Percentiles rank a stretch among this genome's conserved stretches.
Evolutionary conservation across 1,140 invertebrate species (phyloP).

Genomic region (Anoplophora glabripennis): DNA sequence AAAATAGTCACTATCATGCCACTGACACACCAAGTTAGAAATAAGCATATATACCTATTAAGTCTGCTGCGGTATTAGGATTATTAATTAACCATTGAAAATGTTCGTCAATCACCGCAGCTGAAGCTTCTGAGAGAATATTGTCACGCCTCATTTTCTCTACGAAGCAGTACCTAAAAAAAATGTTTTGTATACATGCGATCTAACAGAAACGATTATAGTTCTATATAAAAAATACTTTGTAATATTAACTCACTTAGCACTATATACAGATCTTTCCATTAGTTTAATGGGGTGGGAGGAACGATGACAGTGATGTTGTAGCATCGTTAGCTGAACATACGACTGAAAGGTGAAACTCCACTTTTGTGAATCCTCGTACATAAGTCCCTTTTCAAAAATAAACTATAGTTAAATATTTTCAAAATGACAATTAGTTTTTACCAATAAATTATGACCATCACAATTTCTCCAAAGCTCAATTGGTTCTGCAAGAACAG

Average conservation of each 20-base stretch:
- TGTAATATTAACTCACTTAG: slow-evolving; percentile 47
- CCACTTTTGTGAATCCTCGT: slow-evolving; percentile 75
- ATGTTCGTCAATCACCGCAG: slow-evolving; percentile 78
- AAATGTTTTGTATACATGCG: neutral
- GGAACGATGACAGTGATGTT: slow-evolving; percentile 66
- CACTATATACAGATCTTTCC: slow-evolving; percentile 84
- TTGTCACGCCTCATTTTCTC: slow-evolving; percentile 67
- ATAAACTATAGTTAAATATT: too few relatives aligned
- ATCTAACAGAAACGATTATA: too few relatives aligned
- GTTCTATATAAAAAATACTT: slow-evolving; percentile 2
- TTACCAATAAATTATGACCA: slow-evolving; percentile 70
- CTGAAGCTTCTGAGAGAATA: slow-evolving; percentile 49
- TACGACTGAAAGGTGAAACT: slow-evolving; percentile 84
- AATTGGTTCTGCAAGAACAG: slow-evolving; percentile 62
- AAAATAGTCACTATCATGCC: slow-evolving; percentile 29
- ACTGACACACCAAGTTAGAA: neutral
- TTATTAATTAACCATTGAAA: slow-evolving; percentile 67
- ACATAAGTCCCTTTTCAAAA: slow-evolving; percentile 63
- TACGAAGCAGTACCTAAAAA: slow-evolving; percentile 68
- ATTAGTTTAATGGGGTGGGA: slow-evolving; percentile 77
- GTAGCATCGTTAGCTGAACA: slow-evolving; percentile 83
- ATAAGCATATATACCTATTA: slow-evolving; percentile 18
- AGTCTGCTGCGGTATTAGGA: slow-evolving; percentile 23
- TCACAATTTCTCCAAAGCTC: slow-evolving; percentile 78
- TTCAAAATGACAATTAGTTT: too few relatives aligned